Percentiles rank a stretch among this genome's conserved stretches.
Conservation (phyloP, 2,113 vertebrate species). For the Charina bottae region DNA sequence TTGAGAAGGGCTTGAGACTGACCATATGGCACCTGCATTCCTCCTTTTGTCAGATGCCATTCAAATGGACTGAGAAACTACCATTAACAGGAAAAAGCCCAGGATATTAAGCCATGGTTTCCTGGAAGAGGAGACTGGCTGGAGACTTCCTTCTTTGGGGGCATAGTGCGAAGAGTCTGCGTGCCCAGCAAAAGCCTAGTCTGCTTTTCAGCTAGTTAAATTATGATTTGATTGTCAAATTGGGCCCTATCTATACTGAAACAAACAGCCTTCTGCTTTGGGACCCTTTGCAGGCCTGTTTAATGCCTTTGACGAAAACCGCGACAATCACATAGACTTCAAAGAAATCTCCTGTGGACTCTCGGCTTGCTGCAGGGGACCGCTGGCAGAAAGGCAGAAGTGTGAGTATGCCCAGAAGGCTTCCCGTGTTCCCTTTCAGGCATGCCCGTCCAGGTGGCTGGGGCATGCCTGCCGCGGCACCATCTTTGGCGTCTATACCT, state of each 20-base stretch:
- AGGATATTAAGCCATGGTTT: too few species aligned
- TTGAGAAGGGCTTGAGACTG: too few species aligned
- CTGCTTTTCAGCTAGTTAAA: not conserved
- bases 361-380: slow-evolving; percentile 96
- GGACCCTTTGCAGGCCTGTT: slow-evolving; percentile 86
- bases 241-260: not conserved
- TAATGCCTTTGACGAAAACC: slow-evolving; percentile 98
- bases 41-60: not conserved
- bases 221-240: not conserved
- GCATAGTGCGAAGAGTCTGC: too few species aligned
- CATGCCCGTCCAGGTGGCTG: not conserved
- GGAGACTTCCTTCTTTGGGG: too few species aligned
- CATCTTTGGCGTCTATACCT: too few species aligned
- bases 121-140: too few species aligned
- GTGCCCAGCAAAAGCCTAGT: too few species aligned
- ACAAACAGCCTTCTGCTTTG: slow-evolving; percentile 19
- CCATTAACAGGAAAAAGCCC: too few species aligned
- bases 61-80: too few species aligned
- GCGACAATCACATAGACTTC: slow-evolving; percentile 99
- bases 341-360: slow-evolving; percentile 99
- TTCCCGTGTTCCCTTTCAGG: not conserved
- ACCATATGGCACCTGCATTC: not conserved
- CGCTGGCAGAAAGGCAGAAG: slow-evolving; percentile 95
- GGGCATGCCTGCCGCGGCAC: too few species aligned
- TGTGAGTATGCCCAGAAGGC: slow-evolving; percentile 78